These are phyloP conservation scores for Amazona guildingii DNA, from an alignment of 2,113 vertebrate species.

Conservation along the genomic window DNA sequence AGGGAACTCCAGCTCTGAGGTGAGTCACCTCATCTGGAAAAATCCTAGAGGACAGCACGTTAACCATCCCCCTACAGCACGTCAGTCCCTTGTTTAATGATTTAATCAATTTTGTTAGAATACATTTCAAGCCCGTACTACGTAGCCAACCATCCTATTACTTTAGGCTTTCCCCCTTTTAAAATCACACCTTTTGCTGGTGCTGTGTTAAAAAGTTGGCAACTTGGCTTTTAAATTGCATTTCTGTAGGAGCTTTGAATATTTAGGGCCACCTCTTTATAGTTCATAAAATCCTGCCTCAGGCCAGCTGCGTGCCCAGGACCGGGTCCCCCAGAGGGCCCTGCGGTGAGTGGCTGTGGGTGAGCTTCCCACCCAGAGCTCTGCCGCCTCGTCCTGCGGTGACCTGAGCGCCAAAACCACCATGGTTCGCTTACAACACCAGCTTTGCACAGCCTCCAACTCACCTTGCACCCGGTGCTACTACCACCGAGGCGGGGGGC, in stretches of 20 bases:
- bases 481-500: not conserved
- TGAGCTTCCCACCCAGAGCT: not conserved
- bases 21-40: not conserved
- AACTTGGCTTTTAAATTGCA: not conserved
- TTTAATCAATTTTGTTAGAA: not conserved
- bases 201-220: accelerated
- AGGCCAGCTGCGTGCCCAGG: not conserved
- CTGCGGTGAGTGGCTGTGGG: not conserved
- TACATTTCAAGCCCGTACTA: not conserved
- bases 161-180: not conserved
- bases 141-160: not conserved
- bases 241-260: not conserved
- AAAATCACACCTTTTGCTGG: not conserved
- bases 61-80: not conserved
- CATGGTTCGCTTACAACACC: accelerated
- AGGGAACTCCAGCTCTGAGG: not conserved
- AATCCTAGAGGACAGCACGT: not conserved
- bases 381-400: accelerated
- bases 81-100: not conserved
- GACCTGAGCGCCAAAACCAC: not conserved
- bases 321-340: not conserved
- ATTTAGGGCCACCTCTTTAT: not conserved
- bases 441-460: not conserved
- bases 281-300: too few species aligned
- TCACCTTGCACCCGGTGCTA: not conserved